phyloP scores from a whole-genome alignment of 2,113 vertebrate genomes.

The Diphyllodes magnificus region DNA sequence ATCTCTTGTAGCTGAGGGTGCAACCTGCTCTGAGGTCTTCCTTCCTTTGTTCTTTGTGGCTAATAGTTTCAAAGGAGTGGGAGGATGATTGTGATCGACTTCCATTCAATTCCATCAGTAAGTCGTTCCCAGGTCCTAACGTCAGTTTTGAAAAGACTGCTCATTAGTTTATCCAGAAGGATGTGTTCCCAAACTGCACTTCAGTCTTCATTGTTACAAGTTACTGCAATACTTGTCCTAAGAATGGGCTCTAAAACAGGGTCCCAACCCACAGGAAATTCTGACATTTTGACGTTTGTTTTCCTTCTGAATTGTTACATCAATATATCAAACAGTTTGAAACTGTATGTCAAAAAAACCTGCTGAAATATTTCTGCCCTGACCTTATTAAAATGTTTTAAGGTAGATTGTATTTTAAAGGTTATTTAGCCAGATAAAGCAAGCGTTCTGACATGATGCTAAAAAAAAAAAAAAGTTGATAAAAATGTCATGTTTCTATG shows the following conservation, averaged over 20 bases:
- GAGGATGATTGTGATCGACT: neutral
- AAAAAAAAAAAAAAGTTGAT: neutral
- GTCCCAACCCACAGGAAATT: neutral
- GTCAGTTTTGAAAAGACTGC: neutral
- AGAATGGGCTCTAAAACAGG: neutral
- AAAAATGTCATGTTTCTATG: neutral
- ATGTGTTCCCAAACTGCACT: neutral
- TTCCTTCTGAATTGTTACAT: neutral
- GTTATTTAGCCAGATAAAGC: neutral
- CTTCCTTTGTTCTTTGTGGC: neutral
- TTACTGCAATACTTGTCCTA: neutral
- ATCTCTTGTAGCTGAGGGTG: neutral
- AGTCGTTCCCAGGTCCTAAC: neutral
- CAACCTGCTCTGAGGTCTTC: neutral
- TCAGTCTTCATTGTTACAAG: neutral
- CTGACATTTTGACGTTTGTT: neutral
- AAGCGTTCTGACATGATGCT: neutral
- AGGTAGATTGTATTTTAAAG: neutral
- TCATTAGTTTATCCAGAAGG: neutral
- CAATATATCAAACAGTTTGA: neutral
- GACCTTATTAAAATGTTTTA: neutral
- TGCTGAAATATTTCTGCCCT: neutral
- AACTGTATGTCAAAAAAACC: neutral
- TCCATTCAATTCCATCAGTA: neutral
- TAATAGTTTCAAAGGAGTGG: neutral